Evolutionary conservation across 1,140 invertebrate species (phyloP), one percentile per base, ranked within the genome.

Genomic region (Drosophila lacteicornis): DNA sequence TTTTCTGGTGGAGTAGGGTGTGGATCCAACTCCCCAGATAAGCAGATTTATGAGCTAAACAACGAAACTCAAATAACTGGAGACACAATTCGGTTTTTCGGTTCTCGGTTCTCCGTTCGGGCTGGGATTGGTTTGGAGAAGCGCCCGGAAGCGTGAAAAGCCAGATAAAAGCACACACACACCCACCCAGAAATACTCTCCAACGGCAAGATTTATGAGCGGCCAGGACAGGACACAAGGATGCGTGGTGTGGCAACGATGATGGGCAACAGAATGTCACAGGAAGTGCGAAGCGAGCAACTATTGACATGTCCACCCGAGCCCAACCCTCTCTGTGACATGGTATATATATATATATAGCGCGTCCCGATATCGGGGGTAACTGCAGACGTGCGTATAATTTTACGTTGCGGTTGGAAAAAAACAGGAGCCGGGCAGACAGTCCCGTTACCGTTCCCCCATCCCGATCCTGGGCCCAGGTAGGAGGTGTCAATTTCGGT

Each of bases 21-120:
- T 43, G 70, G 80, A 74, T 74, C 68, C 85, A 55, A 79, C 69
- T 81, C 53, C 51, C 66, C 85, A 88, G 84, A 88, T 88, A 88
- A 88, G 84, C 84, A 88, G 84, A 88, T 88, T 88, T 90, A 88
- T 88, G 84, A 88, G 84, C 84, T 88, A 84, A 90, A 88, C 84
- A 90, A 80, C 84, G 87, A 88, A 78, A 88, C 85, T 90, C 68
- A 84, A 90, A 88, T 88, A 88, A 78, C 80, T 90, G 84, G 80
- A 84, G 84, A 87, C 85, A 78, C 75, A 60, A 51, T 87, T 87
- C 65, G 73, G 80, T 68, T 77, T 75, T 77, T 55, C 55, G 17
- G 27, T n/a, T 51, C 12, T 36, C 19, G 51, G 30, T 22, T 22
- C 19, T 22, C 19, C 19, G 19, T 22, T 22, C 19, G 19, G 19